Conservation (phyloP, 1,140 invertebrate genomes). For the Drosophila kepulauana region DNA sequence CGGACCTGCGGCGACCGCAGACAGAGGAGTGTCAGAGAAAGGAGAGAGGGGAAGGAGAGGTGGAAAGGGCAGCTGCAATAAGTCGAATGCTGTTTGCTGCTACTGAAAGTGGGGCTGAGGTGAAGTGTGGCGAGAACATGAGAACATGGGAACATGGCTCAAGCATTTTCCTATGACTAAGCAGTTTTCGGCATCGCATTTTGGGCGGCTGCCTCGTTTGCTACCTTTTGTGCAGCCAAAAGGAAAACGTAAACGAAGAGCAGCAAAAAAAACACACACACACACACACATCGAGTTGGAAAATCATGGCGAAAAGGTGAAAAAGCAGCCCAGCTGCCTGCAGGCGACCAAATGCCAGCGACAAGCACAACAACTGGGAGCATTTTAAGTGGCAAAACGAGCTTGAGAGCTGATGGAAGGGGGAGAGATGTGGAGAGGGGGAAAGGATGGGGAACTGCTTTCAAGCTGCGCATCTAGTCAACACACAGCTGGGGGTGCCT, state of each 20-base stretch:
- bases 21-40: background rate
- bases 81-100: conserved; percentile 54
- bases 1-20: conserved; percentile 43
- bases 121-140: conserved; percentile 32
- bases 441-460: conserved; percentile 2
- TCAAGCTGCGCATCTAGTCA: conserved; percentile 51
- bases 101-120: conserved; percentile 11
- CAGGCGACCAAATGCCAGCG: conserved; percentile 45
- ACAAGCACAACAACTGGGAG: conserved; percentile 44
- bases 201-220: conserved; percentile 45
- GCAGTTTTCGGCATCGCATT: conserved; percentile 57
- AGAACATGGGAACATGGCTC: conserved; percentile 42
- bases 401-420: background rate
- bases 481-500: conserved; percentile 65
- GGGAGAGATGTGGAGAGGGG: too few relatives aligned
- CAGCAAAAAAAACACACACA: conserved; percentile 17
- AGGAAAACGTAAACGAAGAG: conserved; percentile 25
- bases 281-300: conserved; percentile 14
- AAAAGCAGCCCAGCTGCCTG: conserved; percentile 54
- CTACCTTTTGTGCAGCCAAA: conserved; percentile 68
- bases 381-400: conserved; percentile 61
- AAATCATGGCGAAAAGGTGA: conserved; percentile 46
- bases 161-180: conserved; percentile 77
- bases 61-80: conserved; percentile 49
- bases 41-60: background rate